Evolutionary conservation across 2,797 vertebrate species (phyloP).

Genomic region (Pempheris klunzingeri): DNA sequence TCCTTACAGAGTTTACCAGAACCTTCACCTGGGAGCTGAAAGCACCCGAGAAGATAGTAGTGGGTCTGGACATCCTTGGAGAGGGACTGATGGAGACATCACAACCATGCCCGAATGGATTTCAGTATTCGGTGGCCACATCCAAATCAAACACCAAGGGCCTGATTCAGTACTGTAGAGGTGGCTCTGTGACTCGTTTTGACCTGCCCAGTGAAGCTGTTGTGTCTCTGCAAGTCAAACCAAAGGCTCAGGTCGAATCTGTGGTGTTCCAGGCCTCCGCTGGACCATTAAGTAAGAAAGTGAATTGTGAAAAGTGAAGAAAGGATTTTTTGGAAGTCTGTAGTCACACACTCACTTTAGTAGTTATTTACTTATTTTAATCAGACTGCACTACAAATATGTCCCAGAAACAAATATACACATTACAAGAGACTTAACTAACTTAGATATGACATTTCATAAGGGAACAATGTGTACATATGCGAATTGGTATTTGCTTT

Average conservation of each 20-base stretch:
- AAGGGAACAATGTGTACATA: too few relatives aligned
- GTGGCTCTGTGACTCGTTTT: constrained; percentile 61
- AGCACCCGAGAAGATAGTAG: constrained; percentile 64
- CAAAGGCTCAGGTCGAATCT: constrained; percentile 24
- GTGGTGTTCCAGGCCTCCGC: constrained; percentile 68
- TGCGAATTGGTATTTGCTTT: too few relatives aligned
- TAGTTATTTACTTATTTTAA: too few relatives aligned
- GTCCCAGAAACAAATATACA: too few relatives aligned
- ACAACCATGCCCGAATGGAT: constrained; percentile 64
- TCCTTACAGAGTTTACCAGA: constrained; percentile 81
- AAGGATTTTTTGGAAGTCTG: not conserved
- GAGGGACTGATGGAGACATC: constrained; percentile 80
- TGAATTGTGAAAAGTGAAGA: too few relatives aligned
- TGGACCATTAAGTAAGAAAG: constrained; percentile 69
- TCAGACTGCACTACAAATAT: too few relatives aligned
- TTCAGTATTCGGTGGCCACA: constrained; percentile 51
- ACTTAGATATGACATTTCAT: too few relatives aligned
- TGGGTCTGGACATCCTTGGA: constrained; percentile 82
- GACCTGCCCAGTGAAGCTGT: constrained; percentile 56
- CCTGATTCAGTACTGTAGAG: constrained; percentile 67
- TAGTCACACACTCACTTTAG: too few relatives aligned
- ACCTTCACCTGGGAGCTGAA: constrained; percentile 87
- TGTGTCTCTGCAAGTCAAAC: constrained; percentile 60
- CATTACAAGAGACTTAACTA: too few relatives aligned
- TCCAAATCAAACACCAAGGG: constrained; percentile 9